Base-by-base conservation (phyloP, 1,140 invertebrate genomes). In the Holcopasites calliopsidis region DNA sequence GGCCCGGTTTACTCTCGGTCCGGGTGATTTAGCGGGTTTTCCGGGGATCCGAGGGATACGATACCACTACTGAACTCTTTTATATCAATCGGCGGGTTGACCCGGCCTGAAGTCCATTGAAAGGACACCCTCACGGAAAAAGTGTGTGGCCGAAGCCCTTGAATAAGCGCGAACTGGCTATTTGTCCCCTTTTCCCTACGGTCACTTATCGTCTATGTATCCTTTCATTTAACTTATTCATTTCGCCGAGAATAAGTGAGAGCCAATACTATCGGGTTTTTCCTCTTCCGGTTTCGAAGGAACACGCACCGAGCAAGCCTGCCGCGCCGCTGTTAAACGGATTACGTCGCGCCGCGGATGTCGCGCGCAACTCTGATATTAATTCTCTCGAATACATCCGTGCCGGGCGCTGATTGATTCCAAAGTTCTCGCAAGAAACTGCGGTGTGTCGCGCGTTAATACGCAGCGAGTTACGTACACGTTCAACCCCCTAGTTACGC, bases 1-100 rank as follows among this genome's bases (percentile, higher is more conserved):
- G 76, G 70, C 74, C 71, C 71, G 80, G 75, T 85, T 64, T 85
- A 86, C 88, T 82, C 86, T 87, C 79, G 74, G 70, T 72, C 85
- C 74, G 87, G 77, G 86, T 90, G 89, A 91, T 89, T 90, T 90
- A 90, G 73, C 86, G 79, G 85, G 71, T 87, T 88, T 87, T 86
- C 73, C 75, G 57, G 76, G 81, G 82, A 84, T 87, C 82, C 79
- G 54, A 71, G 82, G 68, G 81, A 74, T 77, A 83, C 60, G 61
- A 82, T 66, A 49, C 71, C 74, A 49, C 69, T 68, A 70, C 60
- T 65, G 76, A 84, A 85, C 85, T 89, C 86, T 88, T 88, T 85
- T 89, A 87, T 88, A 89, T 90, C 88, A 87, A 90, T 87, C 85
- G n/a, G 79, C 52, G 58, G 75, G 78, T 83, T 82, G 79, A 82